These are phyloP conservation scores for Thryonomys swinderianus DNA, from an alignment of 2,113 vertebrate genomes.

Conservation along the genomic window DNA sequence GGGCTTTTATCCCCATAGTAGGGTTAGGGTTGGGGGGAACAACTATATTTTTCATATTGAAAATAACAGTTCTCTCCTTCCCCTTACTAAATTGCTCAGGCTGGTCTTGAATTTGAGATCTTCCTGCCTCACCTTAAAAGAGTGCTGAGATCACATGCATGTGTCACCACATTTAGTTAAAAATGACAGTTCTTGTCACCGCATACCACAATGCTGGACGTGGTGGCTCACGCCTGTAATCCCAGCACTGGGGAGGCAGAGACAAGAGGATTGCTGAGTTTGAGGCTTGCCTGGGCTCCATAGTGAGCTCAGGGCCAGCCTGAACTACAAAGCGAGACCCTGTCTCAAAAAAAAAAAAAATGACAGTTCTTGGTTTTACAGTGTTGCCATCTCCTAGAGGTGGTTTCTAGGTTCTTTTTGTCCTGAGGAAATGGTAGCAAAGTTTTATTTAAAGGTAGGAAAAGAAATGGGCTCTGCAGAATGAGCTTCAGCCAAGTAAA, in stretches of 20 bases:
- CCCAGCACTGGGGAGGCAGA: too few species aligned
- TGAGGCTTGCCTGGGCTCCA: too few species aligned
- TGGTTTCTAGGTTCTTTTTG: neutral
- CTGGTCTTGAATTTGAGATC: neutral
- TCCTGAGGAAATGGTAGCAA: neutral
- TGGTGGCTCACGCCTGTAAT: too few species aligned
- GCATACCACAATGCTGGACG: too few species aligned
- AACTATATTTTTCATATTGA: conserved; percentile 24
- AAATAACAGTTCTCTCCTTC: neutral
- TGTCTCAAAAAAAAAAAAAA: too few species aligned
- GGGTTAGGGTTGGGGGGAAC: neutral
- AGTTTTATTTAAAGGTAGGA: neutral
- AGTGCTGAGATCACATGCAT: neutral
- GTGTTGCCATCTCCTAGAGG: neutral
- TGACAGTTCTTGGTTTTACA: neutral
- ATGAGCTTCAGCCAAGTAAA: neutral
- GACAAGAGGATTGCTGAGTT: too few species aligned
- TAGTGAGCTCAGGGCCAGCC: too few species aligned
- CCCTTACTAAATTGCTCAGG: neutral
- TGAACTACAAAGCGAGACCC: too few species aligned
- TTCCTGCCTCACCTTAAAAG: neutral
- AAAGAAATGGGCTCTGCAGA: neutral
- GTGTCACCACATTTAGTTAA: neutral
- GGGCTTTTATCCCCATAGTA: neutral
- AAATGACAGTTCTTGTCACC: neutral